A percentile compares a stretch with the other conserved stretches of the same genome.
Evolutionary conservation across 1,140 invertebrate genomes (phyloP).

Genomic region (Drosophila watanabei): DNA sequence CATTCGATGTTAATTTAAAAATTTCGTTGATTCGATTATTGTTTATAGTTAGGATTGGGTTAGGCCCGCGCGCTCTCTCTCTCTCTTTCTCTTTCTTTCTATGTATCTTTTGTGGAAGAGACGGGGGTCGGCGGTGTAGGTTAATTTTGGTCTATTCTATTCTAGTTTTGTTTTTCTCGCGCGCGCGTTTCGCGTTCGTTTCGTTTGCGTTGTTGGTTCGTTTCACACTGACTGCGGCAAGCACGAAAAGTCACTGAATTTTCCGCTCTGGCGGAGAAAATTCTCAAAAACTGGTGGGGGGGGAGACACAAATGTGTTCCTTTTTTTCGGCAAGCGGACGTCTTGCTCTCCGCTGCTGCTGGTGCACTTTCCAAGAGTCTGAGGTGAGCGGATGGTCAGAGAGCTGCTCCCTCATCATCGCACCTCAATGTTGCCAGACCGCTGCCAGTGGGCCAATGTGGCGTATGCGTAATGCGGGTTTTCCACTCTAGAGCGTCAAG

Average conservation of each 20-base stretch:
- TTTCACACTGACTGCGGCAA: conserved; percentile 68
- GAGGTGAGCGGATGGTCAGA: conserved; percentile 50
- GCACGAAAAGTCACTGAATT: conserved; percentile 73
- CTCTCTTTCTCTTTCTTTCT: background rate
- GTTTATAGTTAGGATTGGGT: conserved; percentile 61
- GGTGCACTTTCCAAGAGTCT: conserved; percentile 14
- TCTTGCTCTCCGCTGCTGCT: conserved; percentile 24
- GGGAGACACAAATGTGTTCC: conserved; percentile 20
- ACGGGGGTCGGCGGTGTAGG: conserved; percentile 5
- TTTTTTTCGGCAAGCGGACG: conserved; percentile 31
- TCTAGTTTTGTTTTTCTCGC: conserved; percentile 45
- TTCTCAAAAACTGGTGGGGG: background rate
- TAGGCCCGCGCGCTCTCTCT: conserved; percentile 9
- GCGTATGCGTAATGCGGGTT: conserved; percentile 78
- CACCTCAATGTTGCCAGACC: conserved; percentile 72
- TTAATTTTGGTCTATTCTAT: conserved; percentile 63
- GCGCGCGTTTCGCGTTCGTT: conserved; percentile 77
- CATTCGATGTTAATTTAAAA: conserved; percentile 49
- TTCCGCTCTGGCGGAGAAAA: conserved; percentile 75
- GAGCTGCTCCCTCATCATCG: conserved; percentile 53
- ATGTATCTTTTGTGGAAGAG: background rate
- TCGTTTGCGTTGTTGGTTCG: conserved; percentile 82
- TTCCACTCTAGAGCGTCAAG: conserved; percentile 54
- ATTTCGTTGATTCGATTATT: conserved; percentile 63
- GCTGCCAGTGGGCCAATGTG: conserved; percentile 49